Conservation (phyloP, 2,113 vertebrate genomes). For the Uria lomvia region DNA sequence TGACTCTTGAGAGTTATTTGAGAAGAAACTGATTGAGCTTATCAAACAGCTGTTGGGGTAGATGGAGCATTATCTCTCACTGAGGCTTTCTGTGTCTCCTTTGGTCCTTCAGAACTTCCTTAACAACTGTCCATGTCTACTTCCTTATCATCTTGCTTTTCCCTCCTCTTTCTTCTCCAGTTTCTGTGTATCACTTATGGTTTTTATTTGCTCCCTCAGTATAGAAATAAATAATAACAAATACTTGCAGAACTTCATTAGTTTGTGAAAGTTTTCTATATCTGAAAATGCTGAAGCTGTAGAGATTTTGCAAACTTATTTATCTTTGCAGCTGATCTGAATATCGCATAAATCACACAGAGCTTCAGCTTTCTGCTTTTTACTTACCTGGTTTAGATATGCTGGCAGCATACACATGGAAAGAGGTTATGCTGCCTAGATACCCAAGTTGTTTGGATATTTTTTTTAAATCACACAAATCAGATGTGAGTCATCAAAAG, state of each 20-base stretch:
- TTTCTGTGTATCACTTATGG: not conserved
- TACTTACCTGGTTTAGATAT: not conserved
- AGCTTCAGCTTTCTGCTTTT: not conserved
- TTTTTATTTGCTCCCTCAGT: not conserved
- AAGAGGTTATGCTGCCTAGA: not conserved
- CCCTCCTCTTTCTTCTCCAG: not conserved
- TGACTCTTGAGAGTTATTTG: not conserved
- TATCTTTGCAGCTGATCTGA: not conserved
- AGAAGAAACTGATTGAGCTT: not conserved
- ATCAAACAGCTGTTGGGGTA: not conserved
- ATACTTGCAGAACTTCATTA: not conserved
- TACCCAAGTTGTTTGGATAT: not conserved
- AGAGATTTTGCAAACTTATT: not conserved
- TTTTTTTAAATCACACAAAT: not conserved
- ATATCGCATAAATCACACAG: not conserved
- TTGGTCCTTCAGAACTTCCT: not conserved
- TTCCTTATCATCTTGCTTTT: not conserved
- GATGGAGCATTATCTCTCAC: not conserved
- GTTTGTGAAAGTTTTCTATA: not conserved
- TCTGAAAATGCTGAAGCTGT: not conserved
- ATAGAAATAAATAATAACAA: not conserved
- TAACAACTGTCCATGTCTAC: not conserved
- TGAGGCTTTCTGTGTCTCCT: not conserved
- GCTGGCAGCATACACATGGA: not conserved
- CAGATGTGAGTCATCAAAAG: not conserved